These are phyloP conservation scores for Hippocampus comes DNA, from an alignment of 2,113 vertebrate species.

Conservation along the genomic window DNA sequence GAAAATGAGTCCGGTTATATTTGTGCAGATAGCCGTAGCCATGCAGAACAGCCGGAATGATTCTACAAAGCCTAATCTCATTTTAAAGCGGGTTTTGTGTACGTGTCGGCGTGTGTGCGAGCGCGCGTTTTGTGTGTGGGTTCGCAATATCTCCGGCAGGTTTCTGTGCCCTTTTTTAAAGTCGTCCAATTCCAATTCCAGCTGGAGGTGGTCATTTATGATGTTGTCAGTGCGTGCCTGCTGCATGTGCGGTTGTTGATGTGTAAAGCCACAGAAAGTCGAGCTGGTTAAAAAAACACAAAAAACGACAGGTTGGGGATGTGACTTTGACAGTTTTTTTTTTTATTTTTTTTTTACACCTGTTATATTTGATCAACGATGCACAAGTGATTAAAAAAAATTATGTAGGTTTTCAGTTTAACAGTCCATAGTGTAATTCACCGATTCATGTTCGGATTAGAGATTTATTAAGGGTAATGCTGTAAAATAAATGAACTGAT, in stretches of 20 bases:
- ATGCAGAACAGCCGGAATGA: slow-evolving; percentile 42
- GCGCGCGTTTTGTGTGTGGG: slow-evolving; percentile 3
- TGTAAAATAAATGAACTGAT: too few species aligned
- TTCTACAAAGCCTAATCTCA: slow-evolving; percentile 17
- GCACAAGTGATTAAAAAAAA: background rate
- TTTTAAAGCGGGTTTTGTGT: slow-evolving; percentile 8
- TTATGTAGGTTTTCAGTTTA: too few species aligned
- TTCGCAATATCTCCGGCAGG: slow-evolving; percentile 41
- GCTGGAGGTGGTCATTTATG: slow-evolving; percentile 52
- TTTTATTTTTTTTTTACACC: background rate
- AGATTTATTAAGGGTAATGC: too few species aligned
- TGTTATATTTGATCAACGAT: background rate
- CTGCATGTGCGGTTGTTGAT: background rate
- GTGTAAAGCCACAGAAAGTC: background rate
- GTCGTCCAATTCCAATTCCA: slow-evolving; percentile 55
- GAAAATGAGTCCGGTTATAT: slow-evolving; percentile 30
- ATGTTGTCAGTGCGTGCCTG: background rate
- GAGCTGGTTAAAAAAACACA: background rate
- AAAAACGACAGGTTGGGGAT: background rate
- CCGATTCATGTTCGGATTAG: too few species aligned
- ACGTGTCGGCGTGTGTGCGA: slow-evolving; percentile 1
- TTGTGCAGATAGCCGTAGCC: background rate
- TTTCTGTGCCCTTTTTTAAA: slow-evolving; percentile 48
- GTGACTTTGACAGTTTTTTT: background rate
- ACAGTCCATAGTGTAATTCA: too few species aligned